These are phyloP conservation scores for Podarcis raffonei DNA, from an alignment of 2,113 vertebrate species.

Conservation along the genomic window DNA sequence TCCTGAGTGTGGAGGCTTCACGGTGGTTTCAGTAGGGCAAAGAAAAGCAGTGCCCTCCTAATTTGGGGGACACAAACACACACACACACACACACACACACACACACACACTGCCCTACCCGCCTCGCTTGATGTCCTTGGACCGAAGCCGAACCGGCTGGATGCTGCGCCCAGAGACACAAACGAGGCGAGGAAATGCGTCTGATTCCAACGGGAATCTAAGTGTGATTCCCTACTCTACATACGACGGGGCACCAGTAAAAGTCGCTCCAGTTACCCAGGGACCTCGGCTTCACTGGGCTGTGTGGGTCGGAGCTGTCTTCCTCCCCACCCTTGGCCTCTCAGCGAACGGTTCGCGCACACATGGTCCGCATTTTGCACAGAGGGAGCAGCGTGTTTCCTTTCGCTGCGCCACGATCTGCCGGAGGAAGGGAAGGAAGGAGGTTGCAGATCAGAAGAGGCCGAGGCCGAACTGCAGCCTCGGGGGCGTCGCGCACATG, in stretches of 20 bases:
- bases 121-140: neutral
- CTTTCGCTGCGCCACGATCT: conserved; percentile 72
- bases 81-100: neutral
- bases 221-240: neutral
- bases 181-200: neutral
- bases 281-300: neutral
- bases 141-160: neutral
- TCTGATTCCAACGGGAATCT: neutral
- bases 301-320: neutral
- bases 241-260: neutral
- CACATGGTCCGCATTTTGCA: conserved; percentile 82
- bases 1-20: neutral
- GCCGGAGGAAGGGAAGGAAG: conserved; percentile 38
- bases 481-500: neutral
- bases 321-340: conserved; percentile 62
- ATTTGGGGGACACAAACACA: neutral
- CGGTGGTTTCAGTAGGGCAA: neutral
- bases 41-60: neutral
- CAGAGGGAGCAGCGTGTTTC: conserved; percentile 78
- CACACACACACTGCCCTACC: neutral
- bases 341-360: conserved; percentile 72
- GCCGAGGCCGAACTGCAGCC: conserved; percentile 31
- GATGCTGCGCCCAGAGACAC: neutral
- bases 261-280: neutral
- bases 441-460: conserved; percentile 72